Percentiles rank a stretch among this genome's conserved stretches.
Evolutionary conservation across 1,140 invertebrate genomes (phyloP).

Genomic region (Zaprionus kolodkinae): DNA sequence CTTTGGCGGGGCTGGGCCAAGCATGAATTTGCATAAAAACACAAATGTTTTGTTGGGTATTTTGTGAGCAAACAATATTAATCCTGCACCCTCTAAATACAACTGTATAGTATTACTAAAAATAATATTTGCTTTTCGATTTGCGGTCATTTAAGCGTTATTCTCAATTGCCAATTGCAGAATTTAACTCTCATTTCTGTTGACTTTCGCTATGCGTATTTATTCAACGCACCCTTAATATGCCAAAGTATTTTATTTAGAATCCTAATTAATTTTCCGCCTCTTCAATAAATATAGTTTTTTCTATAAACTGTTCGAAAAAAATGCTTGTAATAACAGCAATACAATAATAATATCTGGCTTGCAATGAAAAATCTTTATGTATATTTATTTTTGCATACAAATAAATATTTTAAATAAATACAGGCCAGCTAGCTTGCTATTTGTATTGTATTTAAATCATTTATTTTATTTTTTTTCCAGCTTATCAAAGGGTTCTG

Average conservation of each 20-base stretch:
- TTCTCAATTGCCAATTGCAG: constrained; percentile 9
- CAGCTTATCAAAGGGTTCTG: no score
- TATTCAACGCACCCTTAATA: no score
- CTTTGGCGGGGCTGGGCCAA: neutral
- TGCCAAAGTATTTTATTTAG: neutral
- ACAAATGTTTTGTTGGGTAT: constrained; percentile 9
- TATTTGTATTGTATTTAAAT: neutral
- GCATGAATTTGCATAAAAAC: neutral
- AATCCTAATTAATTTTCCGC: neutral
- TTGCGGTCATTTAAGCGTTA: neutral
- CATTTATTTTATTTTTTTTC: neutral
- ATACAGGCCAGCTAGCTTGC: neutral
- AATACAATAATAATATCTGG: no score
- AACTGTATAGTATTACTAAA: neutral
- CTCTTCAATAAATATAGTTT: neutral
- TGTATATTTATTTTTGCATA: no score
- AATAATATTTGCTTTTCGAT: constrained; percentile 1
- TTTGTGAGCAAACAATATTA: constrained; percentile 4
- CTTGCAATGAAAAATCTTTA: no score
- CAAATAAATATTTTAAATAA: neutral
- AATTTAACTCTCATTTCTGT: neutral
- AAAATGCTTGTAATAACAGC: neutral
- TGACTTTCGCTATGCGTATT: neutral
- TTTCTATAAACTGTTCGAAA: neutral
- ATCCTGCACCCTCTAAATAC: constrained; percentile 60